These are phyloP conservation scores for Clarias platycephalus DNA, from an alignment of 2,797 vertebrate species.

Conservation along the genomic window DNA sequence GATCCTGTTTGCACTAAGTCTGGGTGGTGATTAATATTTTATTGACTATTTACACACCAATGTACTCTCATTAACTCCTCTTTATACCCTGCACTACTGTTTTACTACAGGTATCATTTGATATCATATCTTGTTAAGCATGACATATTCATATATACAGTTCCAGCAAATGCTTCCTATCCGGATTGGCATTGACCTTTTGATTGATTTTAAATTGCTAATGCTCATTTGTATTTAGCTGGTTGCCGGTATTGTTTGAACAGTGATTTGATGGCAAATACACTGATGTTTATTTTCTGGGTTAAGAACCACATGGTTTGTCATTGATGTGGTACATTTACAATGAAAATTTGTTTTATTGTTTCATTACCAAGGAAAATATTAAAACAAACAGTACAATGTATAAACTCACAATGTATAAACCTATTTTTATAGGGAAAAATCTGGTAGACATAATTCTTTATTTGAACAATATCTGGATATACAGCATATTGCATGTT, in stretches of 20 bases:
- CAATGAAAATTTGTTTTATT: not conserved
- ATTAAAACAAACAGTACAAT: not conserved
- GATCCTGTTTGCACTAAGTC: slow-evolving; percentile 12
- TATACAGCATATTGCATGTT: not conserved
- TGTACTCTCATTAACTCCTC: slow-evolving; percentile 11
- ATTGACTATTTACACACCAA: slow-evolving; percentile 36
- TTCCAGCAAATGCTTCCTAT: slow-evolving; percentile 6
- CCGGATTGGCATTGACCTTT: slow-evolving; percentile 1
- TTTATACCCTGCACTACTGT: slow-evolving; percentile 8
- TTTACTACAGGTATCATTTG: slow-evolving; percentile 18
- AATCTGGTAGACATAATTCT: not conserved
- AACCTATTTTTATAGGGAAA: not conserved
- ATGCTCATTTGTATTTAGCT: not conserved
- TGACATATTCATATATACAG: not conserved
- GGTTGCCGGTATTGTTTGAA: slow-evolving; percentile 7
- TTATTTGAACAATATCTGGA: not conserved
- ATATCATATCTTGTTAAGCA: not conserved
- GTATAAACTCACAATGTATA: not conserved
- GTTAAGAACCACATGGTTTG: not conserved
- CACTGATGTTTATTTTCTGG: slow-evolving; percentile 8
- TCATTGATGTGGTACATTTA: not conserved
- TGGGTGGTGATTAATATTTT: slow-evolving; percentile 33
- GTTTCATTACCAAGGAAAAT: too few species aligned
- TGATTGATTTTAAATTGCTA: slow-evolving; percentile 36
- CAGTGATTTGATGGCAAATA: slow-evolving; percentile 6